phyloP scores from a whole-genome alignment of 30 jellyfish, hydroid and myxozoan genomes.

The Rhopilema esculentum region DNA sequence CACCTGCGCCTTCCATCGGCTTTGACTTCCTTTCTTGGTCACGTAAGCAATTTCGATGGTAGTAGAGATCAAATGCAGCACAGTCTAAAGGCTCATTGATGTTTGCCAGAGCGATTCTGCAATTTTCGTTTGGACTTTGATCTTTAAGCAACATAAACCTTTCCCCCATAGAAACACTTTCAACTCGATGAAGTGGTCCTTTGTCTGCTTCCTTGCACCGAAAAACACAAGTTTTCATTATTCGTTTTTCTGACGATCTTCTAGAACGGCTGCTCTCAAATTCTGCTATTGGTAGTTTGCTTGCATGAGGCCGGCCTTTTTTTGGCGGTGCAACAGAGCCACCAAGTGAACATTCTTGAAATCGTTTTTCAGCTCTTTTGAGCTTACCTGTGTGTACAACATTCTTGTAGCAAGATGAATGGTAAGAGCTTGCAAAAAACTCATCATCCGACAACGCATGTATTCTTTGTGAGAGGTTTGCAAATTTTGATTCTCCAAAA shows the following conservation, averaged over 20 bases:
- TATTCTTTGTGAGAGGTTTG: conserved; percentile 10
- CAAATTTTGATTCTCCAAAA: conserved; percentile 43
- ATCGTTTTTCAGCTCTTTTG: conserved; percentile 44
- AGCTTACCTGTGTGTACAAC: conserved; percentile 39
- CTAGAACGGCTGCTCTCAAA: conserved; percentile 14
- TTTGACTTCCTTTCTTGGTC: conserved; percentile 13
- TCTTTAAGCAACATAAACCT: conserved; percentile 26
- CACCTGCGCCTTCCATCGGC: neutral
- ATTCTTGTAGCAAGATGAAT: conserved; percentile 36
- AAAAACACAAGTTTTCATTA: conserved; percentile 13
- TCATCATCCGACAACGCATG: conserved; percentile 36
- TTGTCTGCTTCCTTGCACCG: conserved; percentile 30
- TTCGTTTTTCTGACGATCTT: conserved; percentile 15
- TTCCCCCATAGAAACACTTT: conserved; percentile 25
- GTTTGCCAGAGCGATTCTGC: conserved; percentile 34
- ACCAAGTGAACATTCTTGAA: neutral
- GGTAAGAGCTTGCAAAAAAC: conserved; percentile 23
- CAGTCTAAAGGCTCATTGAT: conserved; percentile 44
- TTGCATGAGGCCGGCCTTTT: too few relatives aligned
- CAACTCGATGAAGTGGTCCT: conserved; percentile 40
- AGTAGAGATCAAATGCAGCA: conserved; percentile 31
- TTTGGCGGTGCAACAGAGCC: conserved; percentile 34
- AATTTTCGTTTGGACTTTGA: conserved; percentile 23
- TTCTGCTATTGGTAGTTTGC: conserved; percentile 18
- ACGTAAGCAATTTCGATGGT: conserved; percentile 33